These are phyloP conservation scores for Meandrusa payeni DNA, from an alignment of 2,888 invertebrate species.

Conservation along the genomic window DNA sequence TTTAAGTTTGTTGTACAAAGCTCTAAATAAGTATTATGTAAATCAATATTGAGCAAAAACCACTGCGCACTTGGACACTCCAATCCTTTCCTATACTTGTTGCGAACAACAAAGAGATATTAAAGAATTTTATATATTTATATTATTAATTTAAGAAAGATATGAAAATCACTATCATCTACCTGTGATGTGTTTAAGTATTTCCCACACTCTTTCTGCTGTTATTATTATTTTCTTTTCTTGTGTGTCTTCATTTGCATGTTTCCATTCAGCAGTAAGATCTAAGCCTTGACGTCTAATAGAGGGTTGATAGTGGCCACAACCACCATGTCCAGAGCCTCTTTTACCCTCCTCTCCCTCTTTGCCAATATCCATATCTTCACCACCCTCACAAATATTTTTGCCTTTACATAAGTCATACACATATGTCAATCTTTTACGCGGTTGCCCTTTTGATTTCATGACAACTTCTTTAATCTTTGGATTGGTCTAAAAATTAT, in stretches of 20 bases:
- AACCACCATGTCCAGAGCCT: conserved; percentile 92
- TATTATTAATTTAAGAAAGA: no score
- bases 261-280: conserved; percentile 98
- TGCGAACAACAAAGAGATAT: no score
- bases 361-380: conserved; percentile 96
- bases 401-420: conserved; percentile 99
- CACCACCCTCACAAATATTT: conserved; percentile 98
- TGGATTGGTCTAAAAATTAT: conserved; percentile 87
- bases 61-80: no score
- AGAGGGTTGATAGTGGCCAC: conserved; percentile 98
- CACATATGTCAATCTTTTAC: conserved; percentile 96
- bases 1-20: no score
- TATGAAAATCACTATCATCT: no score
- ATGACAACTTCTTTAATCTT: conserved; percentile 96
- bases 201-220: conserved; percentile 98
- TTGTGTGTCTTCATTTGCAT: conserved; percentile 98
- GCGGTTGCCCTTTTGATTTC: conserved; percentile 97
- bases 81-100: no score
- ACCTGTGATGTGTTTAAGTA: conserved; percentile 94
- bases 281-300: conserved; percentile 95
- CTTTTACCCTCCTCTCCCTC: conserved; percentile 84
- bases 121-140: no score
- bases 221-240: conserved; percentile 96
- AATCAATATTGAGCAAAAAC: no score
- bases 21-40: no score